phyloP scores from a whole-genome alignment of 2,113 vertebrate species.

The Pelecanus crispus region DNA sequence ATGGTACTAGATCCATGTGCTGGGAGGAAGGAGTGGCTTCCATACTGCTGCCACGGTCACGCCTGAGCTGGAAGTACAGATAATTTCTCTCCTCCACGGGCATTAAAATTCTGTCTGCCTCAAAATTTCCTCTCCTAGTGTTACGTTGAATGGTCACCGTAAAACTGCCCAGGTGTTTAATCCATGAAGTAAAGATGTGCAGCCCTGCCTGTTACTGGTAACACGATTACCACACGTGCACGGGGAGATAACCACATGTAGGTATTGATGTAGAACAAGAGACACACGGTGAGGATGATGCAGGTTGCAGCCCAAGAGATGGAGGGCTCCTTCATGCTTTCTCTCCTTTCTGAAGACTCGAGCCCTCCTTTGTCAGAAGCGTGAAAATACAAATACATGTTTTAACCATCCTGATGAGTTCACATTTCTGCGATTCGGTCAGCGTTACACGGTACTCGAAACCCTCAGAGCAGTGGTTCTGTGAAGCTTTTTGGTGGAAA shows the following conservation, averaged over 20 bases:
- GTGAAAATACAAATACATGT: neutral
- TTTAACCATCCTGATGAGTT: neutral
- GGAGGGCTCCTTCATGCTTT: accelerated
- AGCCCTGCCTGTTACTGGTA: neutral
- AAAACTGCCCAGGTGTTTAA: neutral
- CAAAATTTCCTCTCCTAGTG: neutral
- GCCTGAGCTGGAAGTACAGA: neutral
- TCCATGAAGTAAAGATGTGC: neutral
- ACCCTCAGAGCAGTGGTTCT: neutral
- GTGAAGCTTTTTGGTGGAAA: neutral
- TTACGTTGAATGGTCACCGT: neutral
- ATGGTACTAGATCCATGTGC: neutral
- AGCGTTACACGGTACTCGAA: neutral
- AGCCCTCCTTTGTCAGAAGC: neutral
- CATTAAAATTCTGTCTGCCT: neutral
- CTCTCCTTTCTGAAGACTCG: neutral
- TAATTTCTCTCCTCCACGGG: neutral
- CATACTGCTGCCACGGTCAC: neutral
- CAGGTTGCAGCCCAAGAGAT: neutral
- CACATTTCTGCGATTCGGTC: accelerated
- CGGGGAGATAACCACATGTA: neutral
- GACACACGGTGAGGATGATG: accelerated
- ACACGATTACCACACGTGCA: accelerated
- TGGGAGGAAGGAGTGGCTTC: neutral
- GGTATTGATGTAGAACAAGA: neutral